Base-by-base conservation (phyloP, 2,797 vertebrate genomes). In the Streptopelia turtur region DNA sequence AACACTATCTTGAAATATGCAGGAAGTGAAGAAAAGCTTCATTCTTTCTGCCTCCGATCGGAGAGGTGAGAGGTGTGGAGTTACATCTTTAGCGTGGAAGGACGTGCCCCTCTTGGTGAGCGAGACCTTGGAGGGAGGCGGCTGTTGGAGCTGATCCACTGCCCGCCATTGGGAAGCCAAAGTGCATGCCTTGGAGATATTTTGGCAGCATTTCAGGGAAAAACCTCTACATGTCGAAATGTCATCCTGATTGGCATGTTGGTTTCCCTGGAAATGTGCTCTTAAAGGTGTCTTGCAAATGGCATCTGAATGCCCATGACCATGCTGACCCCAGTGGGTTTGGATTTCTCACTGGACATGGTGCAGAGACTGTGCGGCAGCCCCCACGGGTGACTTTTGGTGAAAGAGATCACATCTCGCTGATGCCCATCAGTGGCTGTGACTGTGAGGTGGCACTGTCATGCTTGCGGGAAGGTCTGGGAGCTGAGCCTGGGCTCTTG, bases 1-100 rank as follows among this genome's bases (percentile, higher is more conserved):
- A 96, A 90, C 68, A 47, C 66, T 93, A 45, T 63, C 90, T 94
- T 87, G 75, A 94, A 95, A 90, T 90, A 93, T 77, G 93, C 77
- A 71, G 78, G 45, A 92, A 79, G 78, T 10, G 10, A 87, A 93
- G 85, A 96, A 87, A 91, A 84, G 53, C 68, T 87, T 86, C 47
- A 57, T 94, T 95, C 68, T 94, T 92, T 90, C 81, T 90, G 23
- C 72, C 4, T 0, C 1, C 28, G 77, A 22, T 15, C 1, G 3
- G 82, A 83, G 57, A 68, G 82, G n/a, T 64, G 77, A 91, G 43
- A 84, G 86, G 60, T 85, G 41, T 93, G 83, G 59, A 49, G 93
- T 90, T 94, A 55, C 53, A 41, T 31, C 50, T 72, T 71, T 68
- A 53, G 45, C 0, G 0, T 18, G 24, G 83, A 76, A 85, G 30